phyloP scores from a whole-genome alignment of 2,113 vertebrate genomes.

The Poeciliopsis turrubarensis region DNA sequence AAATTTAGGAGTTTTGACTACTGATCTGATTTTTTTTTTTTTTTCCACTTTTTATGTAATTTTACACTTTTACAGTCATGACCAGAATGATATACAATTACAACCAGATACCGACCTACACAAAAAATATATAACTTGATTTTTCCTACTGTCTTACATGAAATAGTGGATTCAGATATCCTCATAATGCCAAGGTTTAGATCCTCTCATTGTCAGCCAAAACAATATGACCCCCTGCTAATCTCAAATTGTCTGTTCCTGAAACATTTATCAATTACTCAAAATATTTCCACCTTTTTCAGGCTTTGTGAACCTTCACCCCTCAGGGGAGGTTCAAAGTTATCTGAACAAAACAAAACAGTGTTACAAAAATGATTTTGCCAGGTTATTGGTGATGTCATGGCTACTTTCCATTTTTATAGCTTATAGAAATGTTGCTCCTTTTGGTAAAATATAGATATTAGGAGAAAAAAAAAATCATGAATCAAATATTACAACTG shows the following conservation, averaged over 20 bases:
- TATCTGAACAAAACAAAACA: background rate
- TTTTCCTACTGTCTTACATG: no score
- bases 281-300: background rate
- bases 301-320: background rate
- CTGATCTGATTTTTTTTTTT: background rate
- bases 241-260: background rate
- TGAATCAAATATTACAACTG: background rate
- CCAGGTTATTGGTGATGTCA: background rate
- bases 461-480: no score
- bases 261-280: background rate
- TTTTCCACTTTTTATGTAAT: background rate
- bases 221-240: background rate
- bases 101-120: no score
- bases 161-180: background rate
- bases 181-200: background rate
- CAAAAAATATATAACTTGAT: no score
- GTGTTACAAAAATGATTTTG: no score
- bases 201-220: background rate
- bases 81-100: no score
- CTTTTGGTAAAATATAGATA: background rate
- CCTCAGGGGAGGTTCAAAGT: background rate
- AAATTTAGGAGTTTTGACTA: background rate
- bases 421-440: background rate
- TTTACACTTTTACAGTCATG: background rate
- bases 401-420: background rate